Base-by-base conservation (phyloP, 2,113 vertebrate species). In the Gadus macrocephalus region DNA sequence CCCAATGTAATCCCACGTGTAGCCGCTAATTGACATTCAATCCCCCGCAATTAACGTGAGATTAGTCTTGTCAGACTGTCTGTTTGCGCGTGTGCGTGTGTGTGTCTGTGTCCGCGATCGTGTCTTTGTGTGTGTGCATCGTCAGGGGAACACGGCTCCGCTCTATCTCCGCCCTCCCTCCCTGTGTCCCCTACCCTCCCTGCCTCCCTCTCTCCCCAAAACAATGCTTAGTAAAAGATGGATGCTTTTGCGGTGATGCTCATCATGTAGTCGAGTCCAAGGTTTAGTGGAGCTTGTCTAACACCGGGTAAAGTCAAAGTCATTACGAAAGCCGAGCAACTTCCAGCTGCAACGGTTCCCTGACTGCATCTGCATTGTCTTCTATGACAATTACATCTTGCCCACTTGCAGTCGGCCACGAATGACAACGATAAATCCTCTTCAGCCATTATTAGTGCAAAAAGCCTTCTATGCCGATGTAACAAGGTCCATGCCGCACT, bases 31-130 rank as follows among this genome's bases (percentile, higher is more conserved):
- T 83, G 67, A 67, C 74, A 78, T 77, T 82, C 75, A 81, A 79
- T 78, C 79, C 65, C 67, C 70, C 76, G 79, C 82, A 85, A 88
- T 90, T 89, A 88, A 81, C 76, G 73, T 55, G 9, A 85, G 82
- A 89, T 89, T 81, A 86, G 80, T 85, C 79, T 80, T 86, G 86
- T 88, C 88, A 88, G 42, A 14, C 42, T 11, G 42, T 49, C 42
- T 49, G 42, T 49, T 49, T 49, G 42, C 9, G 1, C 12, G 42
- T 7, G 42, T 49, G 42, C 12, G 42, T 49, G 42, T 9, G 42
- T 14, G 42, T 9, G 42, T 12, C 7, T 14, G 42, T 9, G 42
- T 12, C 7, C 12, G 42, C 14, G 42, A 11, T 2, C 12, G 42
- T 49, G 42, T 9, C 2, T 49, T 7, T 49, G 42, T 49, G 42